Conservation (phyloP, 2,797 vertebrate genomes). For the Coregonus ussuriensis region DNA sequence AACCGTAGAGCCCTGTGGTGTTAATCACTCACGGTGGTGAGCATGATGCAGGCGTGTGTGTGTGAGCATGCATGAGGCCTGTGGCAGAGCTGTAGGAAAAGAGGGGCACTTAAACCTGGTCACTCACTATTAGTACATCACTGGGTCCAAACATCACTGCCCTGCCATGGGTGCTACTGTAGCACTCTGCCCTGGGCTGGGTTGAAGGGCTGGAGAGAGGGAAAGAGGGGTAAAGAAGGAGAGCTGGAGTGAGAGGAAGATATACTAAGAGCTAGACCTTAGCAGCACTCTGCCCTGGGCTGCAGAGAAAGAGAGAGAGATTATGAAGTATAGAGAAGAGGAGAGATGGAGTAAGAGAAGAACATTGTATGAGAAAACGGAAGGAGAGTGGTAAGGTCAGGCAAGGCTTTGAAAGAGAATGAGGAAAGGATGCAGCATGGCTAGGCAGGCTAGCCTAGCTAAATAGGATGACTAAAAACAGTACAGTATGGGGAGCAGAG, state of each 20-base stretch:
- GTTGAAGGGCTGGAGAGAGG: constrained; percentile 27
- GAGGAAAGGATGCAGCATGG: neutral
- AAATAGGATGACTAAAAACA: too few species aligned
- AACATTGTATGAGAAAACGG: too few species aligned
- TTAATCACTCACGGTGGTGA: constrained; percentile 36
- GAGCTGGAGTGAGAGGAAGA: neutral
- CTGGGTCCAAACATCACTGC: constrained; percentile 4
- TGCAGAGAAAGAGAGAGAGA: constrained; percentile 12
- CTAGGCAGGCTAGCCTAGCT: too few species aligned
- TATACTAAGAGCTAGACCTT: neutral
- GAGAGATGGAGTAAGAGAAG: neutral
- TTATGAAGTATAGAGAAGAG: constrained; percentile 8
- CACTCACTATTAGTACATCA: constrained; percentile 45
- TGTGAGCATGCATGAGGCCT: constrained; percentile 5
- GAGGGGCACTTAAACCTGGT: constrained; percentile 45
- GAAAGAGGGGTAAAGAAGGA: constrained; percentile 5
- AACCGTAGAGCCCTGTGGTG: constrained; percentile 24
- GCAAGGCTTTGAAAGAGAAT: neutral
- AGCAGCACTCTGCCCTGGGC: constrained; percentile 6
- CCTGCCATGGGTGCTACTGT: constrained; percentile 8
- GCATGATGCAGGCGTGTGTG: constrained; percentile 3
- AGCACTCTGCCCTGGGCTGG: constrained; percentile 7
- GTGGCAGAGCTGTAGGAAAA: constrained; percentile 32
- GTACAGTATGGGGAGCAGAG: too few species aligned
- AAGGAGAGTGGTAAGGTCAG: neutral